A percentile compares a stretch with the other conserved stretches of the same genome.
phyloP scores from a whole-genome alignment of 2,797 vertebrate species.

The Valencia hispanica region DNA sequence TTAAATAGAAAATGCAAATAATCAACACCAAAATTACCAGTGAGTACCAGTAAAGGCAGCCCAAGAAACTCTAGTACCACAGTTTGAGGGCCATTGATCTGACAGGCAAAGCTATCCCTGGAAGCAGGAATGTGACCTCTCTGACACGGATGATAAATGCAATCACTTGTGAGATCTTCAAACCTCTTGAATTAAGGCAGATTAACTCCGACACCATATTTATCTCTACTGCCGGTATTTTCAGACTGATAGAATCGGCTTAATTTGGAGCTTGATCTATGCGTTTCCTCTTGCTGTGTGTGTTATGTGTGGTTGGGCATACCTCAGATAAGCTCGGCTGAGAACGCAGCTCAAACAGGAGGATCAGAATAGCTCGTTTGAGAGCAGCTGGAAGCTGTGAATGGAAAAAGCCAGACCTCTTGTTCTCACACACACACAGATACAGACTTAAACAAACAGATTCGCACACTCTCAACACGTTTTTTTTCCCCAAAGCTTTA shows the following conservation, averaged over 20 bases:
- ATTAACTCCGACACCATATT: slow-evolving; percentile 16
- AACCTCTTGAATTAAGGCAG: slow-evolving; percentile 26
- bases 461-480: neutral
- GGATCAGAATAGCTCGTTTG: slow-evolving; percentile 80
- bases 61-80: neutral
- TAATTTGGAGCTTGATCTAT: slow-evolving; percentile 33
- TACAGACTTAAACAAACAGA: slow-evolving; percentile 13
- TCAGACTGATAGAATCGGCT: slow-evolving; percentile 47
- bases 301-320: slow-evolving; percentile 44
- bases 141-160: slow-evolving; percentile 39
- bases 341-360: slow-evolving; percentile 47
- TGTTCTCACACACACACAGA: slow-evolving; percentile 25
- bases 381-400: slow-evolving; percentile 67
- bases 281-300: slow-evolving; percentile 5
- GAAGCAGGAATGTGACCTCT: slow-evolving; percentile 58
- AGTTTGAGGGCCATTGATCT: slow-evolving; percentile 41
- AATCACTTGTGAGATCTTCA: slow-evolving; percentile 18
- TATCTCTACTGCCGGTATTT: slow-evolving; percentile 35
- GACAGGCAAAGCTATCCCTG: slow-evolving; percentile 77
- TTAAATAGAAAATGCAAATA: neutral
- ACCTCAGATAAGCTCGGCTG: slow-evolving; percentile 70
- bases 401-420: slow-evolving; percentile 68
- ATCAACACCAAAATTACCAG: neutral
- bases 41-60: neutral
- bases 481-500: slow-evolving; percentile 6